Evolutionary conservation across 1,140 invertebrate genomes (phyloP).

Genomic region (Bombus sibiricus): DNA sequence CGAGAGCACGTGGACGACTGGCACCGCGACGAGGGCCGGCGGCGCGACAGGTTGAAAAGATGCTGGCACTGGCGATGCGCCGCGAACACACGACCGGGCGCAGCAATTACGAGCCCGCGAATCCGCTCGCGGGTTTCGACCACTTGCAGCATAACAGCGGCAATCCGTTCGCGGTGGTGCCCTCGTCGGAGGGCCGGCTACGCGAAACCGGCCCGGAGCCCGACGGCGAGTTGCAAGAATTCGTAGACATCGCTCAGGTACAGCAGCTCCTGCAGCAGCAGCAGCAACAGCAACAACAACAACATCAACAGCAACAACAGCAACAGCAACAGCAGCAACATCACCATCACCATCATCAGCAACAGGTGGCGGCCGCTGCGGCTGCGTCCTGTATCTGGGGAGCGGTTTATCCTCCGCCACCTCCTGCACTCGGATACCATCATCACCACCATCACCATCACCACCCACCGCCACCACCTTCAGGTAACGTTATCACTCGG

Average conservation of each 20-base stretch:
- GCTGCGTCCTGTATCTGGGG: slow-evolving; percentile 76
- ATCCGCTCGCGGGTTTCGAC: slow-evolving; percentile 78
- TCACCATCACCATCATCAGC: slow-evolving; percentile 71
- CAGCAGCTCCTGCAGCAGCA: slow-evolving; percentile 79
- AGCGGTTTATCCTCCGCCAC: slow-evolving; percentile 77
- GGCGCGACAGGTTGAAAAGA: slow-evolving; percentile 77
- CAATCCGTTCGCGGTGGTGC: slow-evolving; percentile 73
- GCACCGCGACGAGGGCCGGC: slow-evolving; percentile 65
- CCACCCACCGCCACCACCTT: slow-evolving; percentile 69
- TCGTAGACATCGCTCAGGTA: slow-evolving; percentile 80
- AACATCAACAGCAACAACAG: slow-evolving; percentile 67
- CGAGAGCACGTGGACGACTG: slow-evolving; percentile 56
- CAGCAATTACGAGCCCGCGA: slow-evolving; percentile 78
- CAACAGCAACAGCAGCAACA: slow-evolving; percentile 63
- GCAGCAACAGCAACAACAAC: slow-evolving; percentile 74
- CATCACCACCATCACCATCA: slow-evolving; percentile 77
- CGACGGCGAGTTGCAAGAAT: slow-evolving; percentile 78
- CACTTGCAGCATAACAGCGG: slow-evolving; percentile 75
- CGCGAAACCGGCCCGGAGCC: slow-evolving; percentile 72
- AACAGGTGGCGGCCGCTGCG: slow-evolving; percentile 62
- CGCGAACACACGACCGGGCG: slow-evolving; percentile 81
- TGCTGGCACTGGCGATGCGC: slow-evolving; percentile 82
- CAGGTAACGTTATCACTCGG: slow-evolving; percentile 68
- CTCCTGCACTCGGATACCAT: slow-evolving; percentile 73
- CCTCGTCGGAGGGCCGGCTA: slow-evolving; percentile 64